Conservation (phyloP, 2,113 vertebrate species). For the Myotis brandtii region DNA sequence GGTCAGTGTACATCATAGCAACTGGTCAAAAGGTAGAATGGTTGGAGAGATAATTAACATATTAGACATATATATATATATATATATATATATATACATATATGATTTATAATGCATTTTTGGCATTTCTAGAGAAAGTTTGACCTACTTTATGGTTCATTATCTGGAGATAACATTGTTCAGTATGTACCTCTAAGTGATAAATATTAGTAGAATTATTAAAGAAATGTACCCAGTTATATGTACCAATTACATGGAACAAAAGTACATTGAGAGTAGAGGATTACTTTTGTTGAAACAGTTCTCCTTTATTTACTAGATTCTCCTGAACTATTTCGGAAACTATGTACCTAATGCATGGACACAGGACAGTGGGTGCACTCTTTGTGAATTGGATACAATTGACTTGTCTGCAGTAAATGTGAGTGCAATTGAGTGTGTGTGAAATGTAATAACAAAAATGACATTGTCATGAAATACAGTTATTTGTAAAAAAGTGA, state of each 20-base stretch:
- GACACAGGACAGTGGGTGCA: slow-evolving; percentile 95
- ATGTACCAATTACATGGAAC: neutral
- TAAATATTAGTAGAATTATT: neutral
- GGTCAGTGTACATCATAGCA: no score
- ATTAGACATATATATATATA: no score
- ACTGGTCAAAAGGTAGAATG: no score
- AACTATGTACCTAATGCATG: slow-evolving; percentile 97
- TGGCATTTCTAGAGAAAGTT: neutral
- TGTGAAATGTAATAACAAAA: neutral
- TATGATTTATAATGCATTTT: neutral
- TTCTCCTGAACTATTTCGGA: slow-evolving; percentile 95
- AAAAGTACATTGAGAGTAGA: neutral
- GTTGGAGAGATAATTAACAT: no score
- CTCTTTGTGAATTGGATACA: slow-evolving; percentile 90
- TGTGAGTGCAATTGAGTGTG: slow-evolving; percentile 87
- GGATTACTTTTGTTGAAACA: neutral
- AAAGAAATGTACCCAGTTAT: neutral
- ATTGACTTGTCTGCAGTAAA: slow-evolving; percentile 90
- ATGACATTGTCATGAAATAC: neutral
- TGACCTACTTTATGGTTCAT: neutral
- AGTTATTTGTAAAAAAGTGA: neutral
- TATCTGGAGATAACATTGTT: neutral
- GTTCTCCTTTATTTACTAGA: slow-evolving; percentile 85
- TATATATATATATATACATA: neutral
- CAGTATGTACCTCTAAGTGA: neutral